Conservation (phyloP, 2,797 vertebrate genomes). For the Coccyzus lansbergi region DNA sequence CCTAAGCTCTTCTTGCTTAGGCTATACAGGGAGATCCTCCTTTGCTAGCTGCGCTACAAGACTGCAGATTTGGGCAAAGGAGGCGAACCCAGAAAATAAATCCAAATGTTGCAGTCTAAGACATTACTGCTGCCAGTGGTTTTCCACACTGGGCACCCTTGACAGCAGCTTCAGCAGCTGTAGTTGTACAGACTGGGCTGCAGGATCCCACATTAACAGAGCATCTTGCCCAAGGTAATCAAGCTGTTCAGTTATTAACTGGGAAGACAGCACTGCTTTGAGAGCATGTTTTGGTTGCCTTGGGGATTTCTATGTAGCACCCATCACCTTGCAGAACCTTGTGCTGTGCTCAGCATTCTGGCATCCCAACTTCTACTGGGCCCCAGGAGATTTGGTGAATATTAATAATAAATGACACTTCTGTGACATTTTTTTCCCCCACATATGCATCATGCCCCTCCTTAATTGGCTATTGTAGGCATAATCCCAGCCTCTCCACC, state of each 20-base stretch:
- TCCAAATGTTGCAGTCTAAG: neutral
- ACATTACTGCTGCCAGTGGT: neutral
- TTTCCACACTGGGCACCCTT: neutral
- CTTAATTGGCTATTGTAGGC: neutral
- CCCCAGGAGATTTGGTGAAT: neutral
- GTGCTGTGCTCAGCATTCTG: neutral
- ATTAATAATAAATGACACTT: neutral
- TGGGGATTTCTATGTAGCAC: accelerated
- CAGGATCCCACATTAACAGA: neutral
- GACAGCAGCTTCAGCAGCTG: neutral
- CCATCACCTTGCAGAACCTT: neutral
- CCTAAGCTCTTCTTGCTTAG: neutral
- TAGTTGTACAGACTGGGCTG: neutral
- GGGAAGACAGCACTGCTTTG: neutral
- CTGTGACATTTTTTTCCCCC: neutral
- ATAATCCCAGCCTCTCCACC: neutral
- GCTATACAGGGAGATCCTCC: neutral
- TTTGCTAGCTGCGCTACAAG: neutral
- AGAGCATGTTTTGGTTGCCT: accelerated
- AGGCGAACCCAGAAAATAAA: neutral
- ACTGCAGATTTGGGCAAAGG: neutral
- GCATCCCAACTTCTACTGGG: neutral
- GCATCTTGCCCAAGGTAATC: neutral
- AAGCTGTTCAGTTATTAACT: neutral
- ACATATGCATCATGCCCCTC: accelerated